Conservation (phyloP, 2,797 vertebrate genomes). For the Sparidentex hasta region DNA sequence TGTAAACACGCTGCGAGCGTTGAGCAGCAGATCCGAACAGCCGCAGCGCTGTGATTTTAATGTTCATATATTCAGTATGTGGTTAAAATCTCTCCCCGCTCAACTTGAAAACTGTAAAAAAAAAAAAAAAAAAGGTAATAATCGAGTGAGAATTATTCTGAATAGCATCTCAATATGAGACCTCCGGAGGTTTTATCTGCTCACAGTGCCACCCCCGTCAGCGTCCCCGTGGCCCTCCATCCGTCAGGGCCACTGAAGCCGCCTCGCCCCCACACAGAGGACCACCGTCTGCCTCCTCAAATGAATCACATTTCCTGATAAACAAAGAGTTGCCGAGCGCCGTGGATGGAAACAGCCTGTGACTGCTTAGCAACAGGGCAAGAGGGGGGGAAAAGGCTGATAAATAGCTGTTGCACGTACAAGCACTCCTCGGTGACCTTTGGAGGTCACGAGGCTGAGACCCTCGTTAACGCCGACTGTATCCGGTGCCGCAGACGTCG, state of each 20-base stretch:
- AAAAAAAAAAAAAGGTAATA: background rate
- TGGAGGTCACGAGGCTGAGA: slow-evolving; percentile 39
- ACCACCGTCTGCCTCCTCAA: slow-evolving; percentile 41
- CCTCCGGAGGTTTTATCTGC: background rate
- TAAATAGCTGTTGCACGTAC: slow-evolving; percentile 58
- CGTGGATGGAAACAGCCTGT: slow-evolving; percentile 24
- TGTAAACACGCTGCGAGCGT: background rate
- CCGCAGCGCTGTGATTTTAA: slow-evolving; percentile 4
- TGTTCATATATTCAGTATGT: background rate
- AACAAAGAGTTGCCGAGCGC: slow-evolving; percentile 35
- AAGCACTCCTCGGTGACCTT: slow-evolving; percentile 42
- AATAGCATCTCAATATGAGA: background rate
- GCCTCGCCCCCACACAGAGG: slow-evolving; percentile 9
- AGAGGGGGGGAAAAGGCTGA: slow-evolving; percentile 41
- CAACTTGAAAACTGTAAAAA: background rate
- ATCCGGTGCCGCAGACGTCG: slow-evolving; percentile 15
- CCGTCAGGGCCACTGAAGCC: slow-evolving; percentile 40
- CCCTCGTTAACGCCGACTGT: slow-evolving; percentile 52
- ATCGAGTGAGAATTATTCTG: background rate
- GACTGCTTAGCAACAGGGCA: slow-evolving; percentile 46
- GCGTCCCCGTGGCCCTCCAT: slow-evolving; percentile 33
- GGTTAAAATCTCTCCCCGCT: background rate
- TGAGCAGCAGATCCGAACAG: slow-evolving; percentile 19
- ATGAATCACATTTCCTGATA: slow-evolving; percentile 65
- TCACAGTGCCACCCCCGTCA: slow-evolving; percentile 2